Conservation (phyloP, 2,797 vertebrate genomes). For the Calcarius lapponicus region DNA sequence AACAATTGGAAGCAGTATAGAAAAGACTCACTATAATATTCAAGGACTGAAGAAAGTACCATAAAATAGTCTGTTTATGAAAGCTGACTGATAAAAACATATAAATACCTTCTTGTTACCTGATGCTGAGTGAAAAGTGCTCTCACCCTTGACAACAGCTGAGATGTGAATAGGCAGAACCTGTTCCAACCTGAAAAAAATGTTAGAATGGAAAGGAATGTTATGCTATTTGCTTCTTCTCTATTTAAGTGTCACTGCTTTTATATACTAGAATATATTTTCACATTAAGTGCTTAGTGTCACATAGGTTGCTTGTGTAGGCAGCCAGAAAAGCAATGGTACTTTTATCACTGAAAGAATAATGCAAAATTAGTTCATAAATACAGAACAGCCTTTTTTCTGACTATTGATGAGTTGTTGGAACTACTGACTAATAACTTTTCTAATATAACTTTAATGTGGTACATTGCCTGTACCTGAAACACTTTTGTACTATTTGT, state of each 20-base stretch:
- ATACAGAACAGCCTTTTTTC: background rate
- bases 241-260: background rate
- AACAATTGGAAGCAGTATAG: background rate
- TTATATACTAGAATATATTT: background rate
- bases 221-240: background rate
- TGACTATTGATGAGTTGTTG: background rate
- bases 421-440: background rate
- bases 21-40: background rate
- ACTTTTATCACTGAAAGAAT: background rate
- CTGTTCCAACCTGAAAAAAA: conserved; percentile 24
- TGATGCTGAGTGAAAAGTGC: background rate
- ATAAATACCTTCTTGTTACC: background rate
- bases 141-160: conserved; percentile 19
- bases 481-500: background rate
- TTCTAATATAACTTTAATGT: background rate
- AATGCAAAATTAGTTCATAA: background rate
- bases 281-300: background rate
- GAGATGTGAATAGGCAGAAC: background rate
- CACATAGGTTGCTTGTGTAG: background rate
- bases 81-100: conserved; percentile 12
- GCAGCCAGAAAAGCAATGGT: background rate
- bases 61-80: background rate
- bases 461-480: background rate
- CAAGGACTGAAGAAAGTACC: background rate
- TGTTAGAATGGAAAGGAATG: background rate